Conservation (phyloP, 2,797 vertebrate species). For the Sebastes baramenuke region DNA sequence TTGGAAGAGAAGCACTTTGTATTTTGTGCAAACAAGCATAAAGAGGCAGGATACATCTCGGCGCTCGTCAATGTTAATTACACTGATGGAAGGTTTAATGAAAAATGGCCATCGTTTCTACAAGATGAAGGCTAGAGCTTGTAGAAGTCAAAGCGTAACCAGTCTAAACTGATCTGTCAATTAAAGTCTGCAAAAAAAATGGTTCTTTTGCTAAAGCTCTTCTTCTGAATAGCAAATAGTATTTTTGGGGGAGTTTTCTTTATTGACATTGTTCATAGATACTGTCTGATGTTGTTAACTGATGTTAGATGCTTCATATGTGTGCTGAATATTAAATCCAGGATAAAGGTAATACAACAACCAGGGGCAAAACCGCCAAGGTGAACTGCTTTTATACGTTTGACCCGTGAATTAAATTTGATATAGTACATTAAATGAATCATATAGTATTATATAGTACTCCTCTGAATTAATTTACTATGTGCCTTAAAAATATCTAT, state of each 20-base stretch:
- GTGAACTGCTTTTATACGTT: not conserved
- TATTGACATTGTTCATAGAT: not conserved
- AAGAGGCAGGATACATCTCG: conserved; percentile 19
- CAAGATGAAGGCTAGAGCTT: not conserved
- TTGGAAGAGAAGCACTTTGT: conserved; percentile 31
- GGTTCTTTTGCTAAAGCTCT: not conserved
- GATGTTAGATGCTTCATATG: not conserved
- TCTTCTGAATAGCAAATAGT: not conserved
- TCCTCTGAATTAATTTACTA: not conserved
- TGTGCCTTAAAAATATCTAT: not conserved
- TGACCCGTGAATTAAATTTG: not conserved
- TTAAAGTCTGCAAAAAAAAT: not conserved
- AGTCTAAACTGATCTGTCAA: conserved; percentile 24
- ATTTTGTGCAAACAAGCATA: conserved; percentile 40
- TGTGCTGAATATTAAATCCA: not conserved
- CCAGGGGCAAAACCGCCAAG: not conserved
- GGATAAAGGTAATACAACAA: not conserved
- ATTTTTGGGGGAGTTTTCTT: not conserved
- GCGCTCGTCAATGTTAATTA: conserved; percentile 41
- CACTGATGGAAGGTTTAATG: conserved; percentile 28
- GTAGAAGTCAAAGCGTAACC: conserved; percentile 6
- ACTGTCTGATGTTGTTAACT: not conserved
- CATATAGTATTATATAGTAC: not conserved
- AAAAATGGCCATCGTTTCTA: conserved; percentile 18
- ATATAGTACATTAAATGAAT: not conserved